A percentile compares a stretch with the other conserved stretches of the same genome.
These are phyloP conservation scores for Ceyx cyanopectus DNA, from an alignment of 2,113 vertebrate genomes.

Conservation along the genomic window DNA sequence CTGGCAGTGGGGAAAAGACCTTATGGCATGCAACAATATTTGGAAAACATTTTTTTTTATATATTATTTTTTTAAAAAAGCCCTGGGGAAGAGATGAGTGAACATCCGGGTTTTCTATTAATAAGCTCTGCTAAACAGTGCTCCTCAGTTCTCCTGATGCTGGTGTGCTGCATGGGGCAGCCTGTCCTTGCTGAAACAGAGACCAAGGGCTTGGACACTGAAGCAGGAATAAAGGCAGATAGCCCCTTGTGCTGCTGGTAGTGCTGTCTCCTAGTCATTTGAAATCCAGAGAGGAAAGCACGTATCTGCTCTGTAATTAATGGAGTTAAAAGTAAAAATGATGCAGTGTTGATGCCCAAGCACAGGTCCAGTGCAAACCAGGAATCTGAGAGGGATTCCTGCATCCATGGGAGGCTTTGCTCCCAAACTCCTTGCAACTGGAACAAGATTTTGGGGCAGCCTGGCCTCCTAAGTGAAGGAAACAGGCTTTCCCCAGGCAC, in stretches of 20 bases:
- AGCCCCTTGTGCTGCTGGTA: not conserved
- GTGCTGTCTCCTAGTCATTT: not conserved
- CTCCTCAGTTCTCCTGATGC: not conserved
- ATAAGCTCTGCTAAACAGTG: not conserved
- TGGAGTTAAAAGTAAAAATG: not conserved
- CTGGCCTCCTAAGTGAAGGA: not conserved
- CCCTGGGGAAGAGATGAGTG: not conserved
- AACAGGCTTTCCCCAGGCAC: not conserved
- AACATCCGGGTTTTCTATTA: constrained; percentile 23
- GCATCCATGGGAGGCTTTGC: not conserved
- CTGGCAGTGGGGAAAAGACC: constrained; percentile 63
- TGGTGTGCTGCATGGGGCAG: not conserved
- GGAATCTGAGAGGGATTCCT: not conserved
- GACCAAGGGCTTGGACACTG: not conserved
- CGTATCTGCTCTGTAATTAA: not conserved
- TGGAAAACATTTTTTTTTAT: constrained; percentile 61
- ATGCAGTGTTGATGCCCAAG: not conserved
- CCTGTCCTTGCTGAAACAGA: not conserved
- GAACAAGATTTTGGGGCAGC: not conserved
- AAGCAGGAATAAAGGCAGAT: not conserved
- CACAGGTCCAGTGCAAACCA: rapidly evolving
- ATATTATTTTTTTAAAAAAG: not conserved
- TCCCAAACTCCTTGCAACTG: not conserved
- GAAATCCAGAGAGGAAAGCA: not conserved
- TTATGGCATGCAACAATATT: constrained; percentile 70